Evolutionary conservation across 2,888 invertebrate species (phyloP), one percentile per base, ranked within the genome.

Genomic region (Spodoptera picta): DNA sequence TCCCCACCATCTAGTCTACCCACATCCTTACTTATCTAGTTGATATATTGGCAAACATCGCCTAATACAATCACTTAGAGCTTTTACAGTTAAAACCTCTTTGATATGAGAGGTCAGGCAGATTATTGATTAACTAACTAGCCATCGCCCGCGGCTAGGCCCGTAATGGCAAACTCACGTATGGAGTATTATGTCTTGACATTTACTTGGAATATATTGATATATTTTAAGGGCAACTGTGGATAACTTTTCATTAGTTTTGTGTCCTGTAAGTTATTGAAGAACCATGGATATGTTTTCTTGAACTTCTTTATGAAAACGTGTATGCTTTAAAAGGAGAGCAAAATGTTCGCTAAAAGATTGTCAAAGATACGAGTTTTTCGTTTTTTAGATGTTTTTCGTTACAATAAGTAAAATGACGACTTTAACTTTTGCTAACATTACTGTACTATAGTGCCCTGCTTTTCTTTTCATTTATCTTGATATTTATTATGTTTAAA

Each of bases 41-140:
- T 72, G 14, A 72, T 69, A 49, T 71, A 69, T 64, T 41, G 64
- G 72, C 65, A 61, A 75, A 75, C 75, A 72, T 72, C 65, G 60
- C 23, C 49, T 75, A 75, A 75, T 65, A 75, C 55, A 60, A 75
- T 77, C 74, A 71, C 65, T 71, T 73, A 75, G 51, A 60, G 73
- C 73, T 73, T 76, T 75, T 75, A 55, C 76, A 69, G 74, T 61
- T 54, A 27, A 54, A 61, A 66, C 75, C 73, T 65, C 72, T 73
- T 76, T 73, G 73, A 73, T 76, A 66, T 65, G 63, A 23, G 65
- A 66, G 75, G 73, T 76, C 76, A 69, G 73, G 69, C 64, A 73
- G 70, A 73, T 73, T 73, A 73, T 74, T 73, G 75, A 74, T 76
- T 70, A 73, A 74, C 75, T 52, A 74, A 74, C 75, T 52, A 74